Conservation (phyloP, 2,888 invertebrate genomes). For the Dryobota labecula region DNA sequence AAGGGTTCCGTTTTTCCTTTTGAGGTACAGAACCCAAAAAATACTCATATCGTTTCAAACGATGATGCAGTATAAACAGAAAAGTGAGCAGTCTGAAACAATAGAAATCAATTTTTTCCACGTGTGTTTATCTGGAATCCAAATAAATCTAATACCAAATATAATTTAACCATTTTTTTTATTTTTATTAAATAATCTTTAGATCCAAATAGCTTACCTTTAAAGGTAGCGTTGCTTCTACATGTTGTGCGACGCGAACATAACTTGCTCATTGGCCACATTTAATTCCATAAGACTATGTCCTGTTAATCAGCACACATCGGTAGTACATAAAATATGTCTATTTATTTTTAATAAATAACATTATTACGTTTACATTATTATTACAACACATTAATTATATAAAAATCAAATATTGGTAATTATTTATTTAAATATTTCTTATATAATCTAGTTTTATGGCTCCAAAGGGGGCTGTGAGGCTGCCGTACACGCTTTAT, state of each 20-base stretch:
- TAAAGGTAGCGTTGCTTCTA: neutral
- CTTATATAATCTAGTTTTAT: too few species aligned
- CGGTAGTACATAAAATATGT: neutral
- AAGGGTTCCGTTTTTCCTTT: too few species aligned
- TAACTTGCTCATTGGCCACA: constrained; percentile 21
- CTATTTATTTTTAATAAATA: too few species aligned
- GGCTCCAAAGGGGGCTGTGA: too few species aligned
- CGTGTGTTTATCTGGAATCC: neutral
- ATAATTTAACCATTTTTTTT: neutral
- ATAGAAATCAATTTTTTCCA: neutral
- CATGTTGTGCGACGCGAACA: neutral
- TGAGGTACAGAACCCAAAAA: too few species aligned
- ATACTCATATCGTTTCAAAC: too few species aligned
- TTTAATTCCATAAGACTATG: neutral
- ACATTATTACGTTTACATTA: too few species aligned
- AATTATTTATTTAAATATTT: too few species aligned
- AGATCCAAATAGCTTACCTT: too few species aligned
- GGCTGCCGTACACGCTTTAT: too few species aligned
- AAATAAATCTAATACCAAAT: neutral
- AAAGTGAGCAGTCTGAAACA: neutral
- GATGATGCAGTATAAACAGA: neutral
- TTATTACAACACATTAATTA: too few species aligned
- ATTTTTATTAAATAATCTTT: neutral
- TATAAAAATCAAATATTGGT: too few species aligned
- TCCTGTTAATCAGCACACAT: neutral